phyloP scores from a whole-genome alignment of 92 coral and sea anemone genomes.

The Meandrina meandrites region DNA sequence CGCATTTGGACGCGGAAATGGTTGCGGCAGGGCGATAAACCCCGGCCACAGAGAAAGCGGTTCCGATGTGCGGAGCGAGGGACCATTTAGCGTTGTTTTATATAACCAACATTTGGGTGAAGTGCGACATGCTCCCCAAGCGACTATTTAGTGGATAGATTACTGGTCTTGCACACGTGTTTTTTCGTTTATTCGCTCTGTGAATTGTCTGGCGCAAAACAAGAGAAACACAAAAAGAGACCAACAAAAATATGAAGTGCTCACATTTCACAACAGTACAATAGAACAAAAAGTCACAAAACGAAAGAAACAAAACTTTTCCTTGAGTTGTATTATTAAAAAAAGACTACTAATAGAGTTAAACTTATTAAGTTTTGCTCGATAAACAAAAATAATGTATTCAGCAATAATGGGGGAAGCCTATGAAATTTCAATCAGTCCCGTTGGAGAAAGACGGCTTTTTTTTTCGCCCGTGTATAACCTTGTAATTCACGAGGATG shows the following conservation, averaged over 20 bases:
- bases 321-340: background rate
- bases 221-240: constrained; percentile 8
- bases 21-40: background rate
- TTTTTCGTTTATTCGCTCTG: constrained; percentile 21
- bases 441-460: background rate
- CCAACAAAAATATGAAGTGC: background rate
- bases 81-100: constrained; percentile 16
- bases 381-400: background rate
- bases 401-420: background rate
- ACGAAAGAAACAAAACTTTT: background rate
- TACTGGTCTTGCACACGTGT: constrained; percentile 29
- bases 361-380: background rate
- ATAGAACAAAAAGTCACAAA: background rate
- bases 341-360: background rate
- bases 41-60: background rate
- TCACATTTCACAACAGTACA: background rate
- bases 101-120: background rate
- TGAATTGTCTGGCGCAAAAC: constrained; percentile 34
- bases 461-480: background rate
- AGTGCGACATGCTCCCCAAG: constrained; percentile 12
- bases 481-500: background rate
- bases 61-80: constrained; percentile 4
- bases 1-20: constrained; percentile 34
- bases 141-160: background rate
- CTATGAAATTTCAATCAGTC: background rate